Percentiles rank a stretch among this genome's conserved stretches.
These are phyloP conservation scores for Nymphalis urticae DNA, from an alignment of 2,888 invertebrate species.

Conservation along the genomic window DNA sequence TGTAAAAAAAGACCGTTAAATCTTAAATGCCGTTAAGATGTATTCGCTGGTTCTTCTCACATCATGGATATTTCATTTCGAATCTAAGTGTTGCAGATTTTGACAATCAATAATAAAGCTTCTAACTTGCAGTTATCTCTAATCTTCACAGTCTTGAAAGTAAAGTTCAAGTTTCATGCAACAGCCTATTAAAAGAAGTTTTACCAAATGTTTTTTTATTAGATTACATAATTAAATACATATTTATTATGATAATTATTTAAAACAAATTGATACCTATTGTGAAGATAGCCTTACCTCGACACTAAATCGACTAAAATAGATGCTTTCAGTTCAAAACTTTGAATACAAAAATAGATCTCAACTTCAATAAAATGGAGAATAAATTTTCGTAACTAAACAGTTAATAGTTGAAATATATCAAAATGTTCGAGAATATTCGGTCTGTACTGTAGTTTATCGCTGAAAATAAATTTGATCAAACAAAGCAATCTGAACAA, in stretches of 20 bases:
- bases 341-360: conserved; percentile 12
- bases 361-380: conserved; percentile 2
- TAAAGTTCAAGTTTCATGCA: no score
- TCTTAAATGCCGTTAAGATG: no score
- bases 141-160: neutral
- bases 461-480: conserved; percentile 6
- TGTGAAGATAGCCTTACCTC: neutral
- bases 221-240: no score
- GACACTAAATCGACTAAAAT: conserved; percentile 1
- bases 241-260: neutral
- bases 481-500: conserved; percentile 11
- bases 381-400: conserved; percentile 10
- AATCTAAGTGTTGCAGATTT: no score
- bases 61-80: no score
- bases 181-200: no score
- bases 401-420: conserved; percentile 12
- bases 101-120: no score
- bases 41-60: no score
- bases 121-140: no score
- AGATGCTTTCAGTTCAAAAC: conserved; percentile 8
- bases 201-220: no score
- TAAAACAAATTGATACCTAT: no score
- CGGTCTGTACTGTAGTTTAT: conserved; percentile 2
- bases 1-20: no score
- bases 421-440: conserved; percentile 14